These are phyloP conservation scores for Salmo trutta DNA, from an alignment of 2,797 vertebrate species.

Conservation along the genomic window DNA sequence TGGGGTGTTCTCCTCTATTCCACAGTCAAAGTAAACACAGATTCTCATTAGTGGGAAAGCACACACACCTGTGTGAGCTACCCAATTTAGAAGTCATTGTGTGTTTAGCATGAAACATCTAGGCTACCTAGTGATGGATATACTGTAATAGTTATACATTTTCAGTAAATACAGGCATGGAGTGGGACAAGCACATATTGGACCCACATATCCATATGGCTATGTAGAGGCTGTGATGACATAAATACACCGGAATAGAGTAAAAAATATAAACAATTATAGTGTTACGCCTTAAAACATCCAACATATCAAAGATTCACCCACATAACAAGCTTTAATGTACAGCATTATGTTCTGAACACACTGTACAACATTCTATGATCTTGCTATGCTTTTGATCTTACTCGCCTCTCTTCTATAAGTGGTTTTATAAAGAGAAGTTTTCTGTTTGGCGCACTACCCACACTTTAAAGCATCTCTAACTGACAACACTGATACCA, in stretches of 20 bases:
- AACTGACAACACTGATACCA: slow-evolving; percentile 25
- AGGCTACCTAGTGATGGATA: background rate
- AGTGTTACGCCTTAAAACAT: background rate
- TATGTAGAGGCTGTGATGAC: too few relatives aligned
- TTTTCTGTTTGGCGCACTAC: background rate
- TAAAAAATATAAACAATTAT: too few relatives aligned
- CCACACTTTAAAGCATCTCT: background rate
- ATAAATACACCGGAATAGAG: too few relatives aligned
- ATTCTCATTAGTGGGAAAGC: background rate
- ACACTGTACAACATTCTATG: background rate
- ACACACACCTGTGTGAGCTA: background rate
- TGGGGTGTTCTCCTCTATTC: background rate
- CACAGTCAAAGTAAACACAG: background rate
- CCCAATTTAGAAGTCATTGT: background rate
- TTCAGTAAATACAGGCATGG: too few relatives aligned
- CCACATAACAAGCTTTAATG: background rate
- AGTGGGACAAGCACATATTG: too few relatives aligned
- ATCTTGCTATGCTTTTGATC: background rate
- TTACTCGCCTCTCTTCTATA: background rate
- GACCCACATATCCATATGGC: too few relatives aligned
- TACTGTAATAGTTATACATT: too few relatives aligned
- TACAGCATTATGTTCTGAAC: background rate
- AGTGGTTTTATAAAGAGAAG: background rate
- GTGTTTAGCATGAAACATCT: background rate
- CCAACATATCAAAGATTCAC: background rate